Percentiles rank a stretch among this genome's conserved stretches.
These are phyloP conservation scores for Ctena decussata DNA, from an alignment of 2,888 invertebrate genomes.

Conservation along the genomic window DNA sequence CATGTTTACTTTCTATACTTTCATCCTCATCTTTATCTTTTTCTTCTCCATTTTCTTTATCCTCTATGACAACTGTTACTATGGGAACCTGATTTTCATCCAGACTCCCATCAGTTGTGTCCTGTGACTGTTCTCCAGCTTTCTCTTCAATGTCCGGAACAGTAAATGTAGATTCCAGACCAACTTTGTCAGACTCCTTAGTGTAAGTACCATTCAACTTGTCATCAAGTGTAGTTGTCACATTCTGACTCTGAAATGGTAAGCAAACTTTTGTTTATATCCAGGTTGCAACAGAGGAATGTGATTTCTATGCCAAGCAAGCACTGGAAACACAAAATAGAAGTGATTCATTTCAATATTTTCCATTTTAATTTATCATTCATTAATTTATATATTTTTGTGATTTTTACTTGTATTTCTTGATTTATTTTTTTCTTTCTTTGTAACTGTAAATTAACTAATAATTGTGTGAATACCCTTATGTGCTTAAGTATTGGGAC, in stretches of 20 bases:
- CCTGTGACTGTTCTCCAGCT: constrained; percentile 4
- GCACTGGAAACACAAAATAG: too few species aligned
- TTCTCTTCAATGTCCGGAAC: constrained; percentile 11
- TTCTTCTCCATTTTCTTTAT: constrained; percentile 51
- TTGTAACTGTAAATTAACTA: too few species aligned
- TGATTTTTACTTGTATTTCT: too few species aligned
- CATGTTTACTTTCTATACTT: constrained; percentile 31
- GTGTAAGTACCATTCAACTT: constrained; percentile 21
- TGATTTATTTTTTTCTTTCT: too few species aligned
- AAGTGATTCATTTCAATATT: too few species aligned
- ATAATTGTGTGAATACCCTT: too few species aligned
- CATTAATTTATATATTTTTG: too few species aligned
- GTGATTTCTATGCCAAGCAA: too few species aligned
- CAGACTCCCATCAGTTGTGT: not conserved
- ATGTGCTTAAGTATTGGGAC: too few species aligned
- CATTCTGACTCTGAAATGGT: constrained; percentile 24
- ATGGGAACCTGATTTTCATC: constrained; percentile 5
- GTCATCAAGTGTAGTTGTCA: constrained; percentile 42
- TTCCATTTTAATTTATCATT: too few species aligned
- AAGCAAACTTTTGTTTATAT: too few species aligned
- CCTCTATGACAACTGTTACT: constrained; percentile 58
- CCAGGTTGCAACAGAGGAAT: too few species aligned
- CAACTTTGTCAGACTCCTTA: not conserved
- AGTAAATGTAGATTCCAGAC: constrained; percentile 49
- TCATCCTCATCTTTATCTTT: constrained; percentile 32